Percentiles rank a stretch among this genome's conserved stretches.
Conservation (phyloP, 2,113 vertebrate genomes). For the Myiagra hebetior region DNA sequence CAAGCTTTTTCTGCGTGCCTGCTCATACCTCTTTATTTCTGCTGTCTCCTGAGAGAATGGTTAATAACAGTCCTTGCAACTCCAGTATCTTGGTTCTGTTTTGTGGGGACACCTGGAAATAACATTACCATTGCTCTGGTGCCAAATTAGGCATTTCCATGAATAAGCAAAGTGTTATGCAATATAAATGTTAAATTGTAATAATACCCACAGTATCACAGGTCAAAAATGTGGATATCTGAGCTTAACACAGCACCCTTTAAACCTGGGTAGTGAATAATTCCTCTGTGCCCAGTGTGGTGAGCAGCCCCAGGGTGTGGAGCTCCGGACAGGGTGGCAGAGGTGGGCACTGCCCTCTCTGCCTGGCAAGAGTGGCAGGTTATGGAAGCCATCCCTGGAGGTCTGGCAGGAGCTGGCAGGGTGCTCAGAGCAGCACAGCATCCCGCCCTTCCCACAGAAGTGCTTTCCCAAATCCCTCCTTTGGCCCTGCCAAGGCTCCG, state of each 20-base stretch:
- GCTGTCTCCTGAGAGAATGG: not conserved
- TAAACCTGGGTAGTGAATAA: not conserved
- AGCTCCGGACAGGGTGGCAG: not conserved
- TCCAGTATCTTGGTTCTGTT: not conserved
- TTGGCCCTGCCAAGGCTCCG: accelerated
- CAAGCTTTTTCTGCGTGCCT: not conserved
- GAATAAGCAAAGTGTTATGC: not conserved
- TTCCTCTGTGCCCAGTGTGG: not conserved
- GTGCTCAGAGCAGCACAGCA: not conserved
- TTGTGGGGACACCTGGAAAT: not conserved
- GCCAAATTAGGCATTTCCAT: not conserved
- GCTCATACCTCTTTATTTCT: not conserved
- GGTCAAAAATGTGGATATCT: not conserved
- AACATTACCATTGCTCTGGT: not conserved
- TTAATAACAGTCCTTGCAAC: not conserved
- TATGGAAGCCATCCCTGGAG: not conserved
- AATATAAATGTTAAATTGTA: not conserved
- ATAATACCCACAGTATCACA: not conserved
- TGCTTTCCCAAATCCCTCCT: not conserved
- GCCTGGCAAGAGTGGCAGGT: accelerated
- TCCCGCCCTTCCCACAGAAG: not conserved
- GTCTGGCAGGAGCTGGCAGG: not conserved
- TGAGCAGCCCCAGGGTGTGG: not conserved
- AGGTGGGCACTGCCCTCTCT: not conserved
- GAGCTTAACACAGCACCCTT: not conserved